Evolutionary conservation across 1,140 invertebrate genomes (phyloP).

Genomic region (Sminthurides bifidus): DNA sequence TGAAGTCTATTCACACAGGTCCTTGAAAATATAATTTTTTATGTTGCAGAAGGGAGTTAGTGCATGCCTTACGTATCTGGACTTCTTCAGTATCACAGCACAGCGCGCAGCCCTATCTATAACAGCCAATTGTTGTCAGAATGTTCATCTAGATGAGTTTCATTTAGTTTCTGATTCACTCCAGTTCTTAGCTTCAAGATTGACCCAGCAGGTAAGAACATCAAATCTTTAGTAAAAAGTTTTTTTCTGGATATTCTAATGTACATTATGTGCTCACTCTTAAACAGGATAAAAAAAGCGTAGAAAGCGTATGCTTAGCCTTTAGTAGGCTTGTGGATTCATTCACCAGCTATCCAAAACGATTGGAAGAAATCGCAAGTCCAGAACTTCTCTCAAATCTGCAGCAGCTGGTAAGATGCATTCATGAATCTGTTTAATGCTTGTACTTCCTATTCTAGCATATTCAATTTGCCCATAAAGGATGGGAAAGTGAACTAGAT

Average conservation of each 20-base stretch:
- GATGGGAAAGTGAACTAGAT: not conserved
- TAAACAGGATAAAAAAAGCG: constrained; percentile 80
- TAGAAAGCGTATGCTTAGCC: constrained; percentile 91
- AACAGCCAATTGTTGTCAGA: constrained; percentile 93
- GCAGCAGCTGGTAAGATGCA: constrained; percentile 63
- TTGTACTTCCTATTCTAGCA: too few species aligned
- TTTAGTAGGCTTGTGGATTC: constrained; percentile 93
- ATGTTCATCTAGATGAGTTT: constrained; percentile 84
- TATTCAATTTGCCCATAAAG: not conserved
- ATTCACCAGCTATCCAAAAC: constrained; percentile 79
- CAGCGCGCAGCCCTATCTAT: constrained; percentile 88
- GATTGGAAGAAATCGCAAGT: constrained; percentile 88
- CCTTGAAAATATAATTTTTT: constrained; percentile 10
- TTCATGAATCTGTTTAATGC: not conserved
- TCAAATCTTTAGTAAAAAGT: not conserved
- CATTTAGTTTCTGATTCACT: constrained; percentile 80
- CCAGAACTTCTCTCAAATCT: constrained; percentile 82
- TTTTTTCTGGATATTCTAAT: constrained; percentile 1
- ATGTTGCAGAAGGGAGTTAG: constrained; percentile 71
- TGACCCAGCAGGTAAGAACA: constrained; percentile 66
- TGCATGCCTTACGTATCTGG: constrained; percentile 87
- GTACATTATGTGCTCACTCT: constrained; percentile 1
- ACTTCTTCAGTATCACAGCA: constrained; percentile 95
- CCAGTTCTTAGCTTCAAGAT: constrained; percentile 65
- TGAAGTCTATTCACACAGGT: not conserved